Conservation (phyloP, 2,797 vertebrate genomes). For the Aselliscus stoliczkanus region DNA sequence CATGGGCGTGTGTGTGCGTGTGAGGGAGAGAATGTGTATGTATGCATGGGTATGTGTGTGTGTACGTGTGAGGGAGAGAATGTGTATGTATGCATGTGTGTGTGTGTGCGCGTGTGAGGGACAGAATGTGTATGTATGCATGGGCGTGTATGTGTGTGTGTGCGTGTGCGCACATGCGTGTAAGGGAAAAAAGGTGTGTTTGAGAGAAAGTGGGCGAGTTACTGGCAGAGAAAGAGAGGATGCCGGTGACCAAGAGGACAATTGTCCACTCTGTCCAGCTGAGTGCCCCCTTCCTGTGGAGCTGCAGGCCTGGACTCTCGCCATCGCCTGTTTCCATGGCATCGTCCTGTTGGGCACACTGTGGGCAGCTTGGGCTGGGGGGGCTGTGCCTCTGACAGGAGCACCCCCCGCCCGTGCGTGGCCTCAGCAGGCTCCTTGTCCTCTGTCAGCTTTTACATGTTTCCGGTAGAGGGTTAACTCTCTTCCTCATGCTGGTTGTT, state of each 20-base stretch:
- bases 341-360: fast-evolving
- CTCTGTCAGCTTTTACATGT: neutral
- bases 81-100: too few species aligned
- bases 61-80: too few species aligned
- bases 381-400: neutral
- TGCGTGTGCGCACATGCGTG: neutral
- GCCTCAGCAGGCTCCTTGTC: neutral
- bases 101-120: too few species aligned
- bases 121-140: too few species aligned
- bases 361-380: neutral
- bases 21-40: too few species aligned
- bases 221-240: neutral
- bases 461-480: neutral
- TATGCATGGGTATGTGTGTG: too few species aligned
- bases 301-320: neutral
- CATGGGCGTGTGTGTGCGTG: too few species aligned
- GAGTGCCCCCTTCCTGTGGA: neutral
- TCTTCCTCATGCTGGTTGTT: neutral
- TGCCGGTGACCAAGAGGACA: neutral
- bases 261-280: neutral
- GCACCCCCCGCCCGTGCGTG: neutral
- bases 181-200: too few species aligned
- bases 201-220: neutral
- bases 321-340: too few species aligned
- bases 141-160: neutral